phyloP scores from a whole-genome alignment of 2,888 invertebrate species.

The Ariolimax columbianus region DNA sequence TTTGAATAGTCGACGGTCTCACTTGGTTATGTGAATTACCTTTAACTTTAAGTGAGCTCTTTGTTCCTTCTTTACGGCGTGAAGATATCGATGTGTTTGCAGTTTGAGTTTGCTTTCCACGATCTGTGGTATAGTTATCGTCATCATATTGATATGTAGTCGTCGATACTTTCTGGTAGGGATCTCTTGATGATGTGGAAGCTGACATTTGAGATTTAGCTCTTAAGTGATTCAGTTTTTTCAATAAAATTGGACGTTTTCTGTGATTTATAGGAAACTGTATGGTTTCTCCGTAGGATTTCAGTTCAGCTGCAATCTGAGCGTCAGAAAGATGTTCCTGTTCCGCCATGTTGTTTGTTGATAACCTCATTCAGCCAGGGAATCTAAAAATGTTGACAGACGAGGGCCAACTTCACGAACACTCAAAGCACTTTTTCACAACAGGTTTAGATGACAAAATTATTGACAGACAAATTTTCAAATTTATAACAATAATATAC shows the following conservation, averaged over 20 bases:
- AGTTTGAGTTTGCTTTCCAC: not conserved
- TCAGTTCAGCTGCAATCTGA: not conserved
- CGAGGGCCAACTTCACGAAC: too few species aligned
- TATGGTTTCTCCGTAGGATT: not conserved
- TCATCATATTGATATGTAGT: not conserved
- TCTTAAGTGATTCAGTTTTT: not conserved
- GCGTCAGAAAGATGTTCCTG: not conserved
- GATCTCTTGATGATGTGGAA: not conserved
- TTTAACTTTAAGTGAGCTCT: too few species aligned
- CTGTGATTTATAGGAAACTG: not conserved
- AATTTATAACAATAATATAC: too few species aligned
- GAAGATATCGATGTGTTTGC: not conserved
- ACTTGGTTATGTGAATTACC: not conserved
- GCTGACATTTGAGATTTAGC: not conserved
- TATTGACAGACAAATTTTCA: too few species aligned
- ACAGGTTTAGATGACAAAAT: too few species aligned
- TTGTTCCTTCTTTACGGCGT: not conserved
- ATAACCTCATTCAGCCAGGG: too few species aligned
- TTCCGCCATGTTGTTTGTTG: constrained; percentile 8
- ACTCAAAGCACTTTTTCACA: too few species aligned
- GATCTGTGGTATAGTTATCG: not conserved
- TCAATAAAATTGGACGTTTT: not conserved
- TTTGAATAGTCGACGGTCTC: not conserved
- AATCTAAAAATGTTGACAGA: too few species aligned
- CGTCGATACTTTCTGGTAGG: not conserved